Percentiles rank a stretch among this genome's conserved stretches.
Evolutionary conservation across 2,113 vertebrate species (phyloP).

Genomic region (Melospiza georgiana): DNA sequence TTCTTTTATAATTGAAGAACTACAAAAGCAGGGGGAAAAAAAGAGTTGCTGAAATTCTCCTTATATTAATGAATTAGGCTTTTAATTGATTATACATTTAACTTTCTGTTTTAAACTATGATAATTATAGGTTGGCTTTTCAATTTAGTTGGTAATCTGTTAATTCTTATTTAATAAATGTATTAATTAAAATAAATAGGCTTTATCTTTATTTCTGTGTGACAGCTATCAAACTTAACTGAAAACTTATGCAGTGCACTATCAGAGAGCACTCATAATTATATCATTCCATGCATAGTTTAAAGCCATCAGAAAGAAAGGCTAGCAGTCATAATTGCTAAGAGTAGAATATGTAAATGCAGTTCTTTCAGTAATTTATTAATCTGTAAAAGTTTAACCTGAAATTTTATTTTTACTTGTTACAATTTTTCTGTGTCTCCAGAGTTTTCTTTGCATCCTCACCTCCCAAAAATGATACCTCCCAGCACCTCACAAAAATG

Average conservation of each 20-base stretch:
- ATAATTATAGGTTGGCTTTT: slow-evolving; percentile 27
- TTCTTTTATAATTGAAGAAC: slow-evolving; percentile 29
- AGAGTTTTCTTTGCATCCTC: not conserved
- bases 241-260: not conserved
- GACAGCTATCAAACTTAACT: slow-evolving; percentile 56
- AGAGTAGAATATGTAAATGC: not conserved
- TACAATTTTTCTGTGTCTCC: not conserved
- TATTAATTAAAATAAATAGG: slow-evolving; percentile 58
- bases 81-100: slow-evolving; percentile 51
- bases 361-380: not conserved
- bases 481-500: not conserved
- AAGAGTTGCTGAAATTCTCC: not conserved
- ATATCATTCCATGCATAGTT: not conserved
- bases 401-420: not conserved
- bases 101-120: slow-evolving; percentile 32
- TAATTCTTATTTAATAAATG: slow-evolving; percentile 59
- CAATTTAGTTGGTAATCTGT: slow-evolving; percentile 38
- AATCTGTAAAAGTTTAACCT: not conserved
- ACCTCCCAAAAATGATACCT: not conserved
- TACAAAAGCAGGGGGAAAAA: not conserved
- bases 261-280: not conserved
- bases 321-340: not conserved
- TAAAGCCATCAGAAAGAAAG: not conserved
- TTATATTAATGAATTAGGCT: slow-evolving; percentile 30
- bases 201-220: slow-evolving; percentile 58